Percentiles rank a stretch among this genome's conserved stretches.
Evolutionary conservation across 2,888 invertebrate species (phyloP).

Genomic region (Eueremaeus valkanovi): DNA sequence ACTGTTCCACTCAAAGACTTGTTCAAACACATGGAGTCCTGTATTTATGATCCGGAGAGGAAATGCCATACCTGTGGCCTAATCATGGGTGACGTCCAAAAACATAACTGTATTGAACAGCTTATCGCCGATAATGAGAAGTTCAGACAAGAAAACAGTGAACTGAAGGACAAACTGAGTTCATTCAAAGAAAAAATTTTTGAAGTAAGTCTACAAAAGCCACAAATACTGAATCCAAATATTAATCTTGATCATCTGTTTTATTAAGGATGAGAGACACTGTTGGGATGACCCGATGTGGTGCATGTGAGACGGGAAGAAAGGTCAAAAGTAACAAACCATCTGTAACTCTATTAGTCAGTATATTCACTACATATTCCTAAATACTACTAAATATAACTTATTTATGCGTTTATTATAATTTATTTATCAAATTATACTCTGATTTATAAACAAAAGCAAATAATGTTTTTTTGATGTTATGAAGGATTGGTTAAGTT

Average conservation of each 20-base stretch:
- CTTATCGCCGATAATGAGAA: background rate
- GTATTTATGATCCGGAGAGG: slow-evolving; percentile 21
- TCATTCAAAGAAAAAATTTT: background rate
- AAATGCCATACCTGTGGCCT: slow-evolving; percentile 15
- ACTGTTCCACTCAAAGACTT: background rate
- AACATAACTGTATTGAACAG: slow-evolving; percentile 16
- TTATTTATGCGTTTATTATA: too few species aligned
- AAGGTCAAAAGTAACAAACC: too few species aligned
- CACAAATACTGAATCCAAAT: background rate
- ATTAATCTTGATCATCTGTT: background rate
- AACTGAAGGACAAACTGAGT: background rate
- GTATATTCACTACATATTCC: background rate
- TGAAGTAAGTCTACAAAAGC: background rate
- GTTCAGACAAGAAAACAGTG: background rate
- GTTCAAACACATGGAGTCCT: background rate
- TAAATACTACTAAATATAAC: too few species aligned
- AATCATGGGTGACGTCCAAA: slow-evolving; percentile 2
- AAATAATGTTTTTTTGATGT: too few species aligned
- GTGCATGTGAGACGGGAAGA: slow-evolving; percentile 6
- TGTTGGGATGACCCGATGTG: slow-evolving; percentile 29
- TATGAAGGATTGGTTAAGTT: too few species aligned
- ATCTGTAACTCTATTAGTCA: too few species aligned
- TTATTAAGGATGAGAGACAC: slow-evolving; percentile 9
- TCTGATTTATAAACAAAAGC: too few species aligned
- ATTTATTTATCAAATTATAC: too few species aligned